A percentile compares a stretch with the other conserved stretches of the same genome.
phyloP scores from a whole-genome alignment of 2,113 vertebrate genomes.

The Anguilla japonica region DNA sequence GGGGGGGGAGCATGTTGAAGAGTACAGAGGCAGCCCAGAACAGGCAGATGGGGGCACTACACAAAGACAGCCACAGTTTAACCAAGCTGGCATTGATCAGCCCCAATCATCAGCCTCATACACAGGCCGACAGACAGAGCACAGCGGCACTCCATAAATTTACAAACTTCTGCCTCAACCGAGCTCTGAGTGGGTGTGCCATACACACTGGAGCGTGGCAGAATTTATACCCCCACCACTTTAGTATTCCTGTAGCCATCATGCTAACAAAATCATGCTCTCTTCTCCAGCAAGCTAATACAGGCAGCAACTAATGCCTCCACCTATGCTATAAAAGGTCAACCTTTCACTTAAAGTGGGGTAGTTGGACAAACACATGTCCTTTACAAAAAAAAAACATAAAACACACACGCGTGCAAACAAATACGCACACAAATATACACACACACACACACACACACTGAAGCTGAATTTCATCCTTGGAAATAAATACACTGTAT shows the following conservation, averaged over 20 bases:
- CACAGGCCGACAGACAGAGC: neutral
- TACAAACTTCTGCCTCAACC: neutral
- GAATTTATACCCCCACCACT: neutral
- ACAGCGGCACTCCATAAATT: neutral
- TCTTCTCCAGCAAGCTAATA: neutral
- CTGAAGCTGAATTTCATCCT: neutral
- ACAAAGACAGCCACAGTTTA: conserved; percentile 36
- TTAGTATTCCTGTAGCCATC: neutral
- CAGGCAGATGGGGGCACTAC: neutral
- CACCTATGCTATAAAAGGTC: neutral
- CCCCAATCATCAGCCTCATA: conserved; percentile 18
- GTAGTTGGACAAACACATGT: neutral
- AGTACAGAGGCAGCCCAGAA: conserved; percentile 25
- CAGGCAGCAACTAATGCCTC: neutral
- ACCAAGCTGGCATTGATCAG: conserved; percentile 42
- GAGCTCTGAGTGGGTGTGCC: neutral
- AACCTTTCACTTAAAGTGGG: neutral
- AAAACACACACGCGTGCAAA: neutral
- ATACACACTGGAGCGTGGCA: neutral
- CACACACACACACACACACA: neutral
- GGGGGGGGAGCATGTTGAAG: conserved; percentile 31
- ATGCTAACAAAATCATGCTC: neutral
- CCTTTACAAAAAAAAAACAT: too few relatives aligned
- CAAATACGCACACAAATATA: conserved; percentile 2
- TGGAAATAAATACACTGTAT: neutral